phyloP scores from a whole-genome alignment of 2,888 invertebrate genomes.

The Colostygia pectinataria region DNA sequence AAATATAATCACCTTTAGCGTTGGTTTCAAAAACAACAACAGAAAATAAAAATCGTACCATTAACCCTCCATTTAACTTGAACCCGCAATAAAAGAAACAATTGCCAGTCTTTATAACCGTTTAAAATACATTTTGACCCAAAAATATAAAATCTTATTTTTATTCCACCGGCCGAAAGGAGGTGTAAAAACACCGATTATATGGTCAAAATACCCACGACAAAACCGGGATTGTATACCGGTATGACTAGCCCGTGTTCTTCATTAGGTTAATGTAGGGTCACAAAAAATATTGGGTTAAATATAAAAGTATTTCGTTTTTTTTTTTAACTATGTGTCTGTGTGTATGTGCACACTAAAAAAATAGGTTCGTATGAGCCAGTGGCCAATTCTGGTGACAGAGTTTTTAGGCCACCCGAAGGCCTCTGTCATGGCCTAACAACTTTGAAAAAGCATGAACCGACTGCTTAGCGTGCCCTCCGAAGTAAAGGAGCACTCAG shows the following conservation, averaged over 20 bases:
- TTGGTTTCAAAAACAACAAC: neutral
- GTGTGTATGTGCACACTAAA: too few relatives aligned
- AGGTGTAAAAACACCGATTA: conserved; percentile 28
- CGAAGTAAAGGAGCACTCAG: too few relatives aligned
- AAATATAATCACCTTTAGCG: too few relatives aligned
- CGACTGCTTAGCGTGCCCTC: too few relatives aligned
- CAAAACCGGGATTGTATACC: conserved; percentile 43
- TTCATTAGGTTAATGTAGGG: conserved; percentile 44
- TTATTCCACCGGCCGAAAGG: conserved; percentile 22
- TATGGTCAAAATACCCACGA: conserved; percentile 39
- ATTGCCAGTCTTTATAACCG: conserved; percentile 7
- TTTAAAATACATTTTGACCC: conserved; percentile 11
- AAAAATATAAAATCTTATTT: conserved; percentile 31
- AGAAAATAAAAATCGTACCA: conserved; percentile 10
- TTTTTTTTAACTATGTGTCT: too few relatives aligned
- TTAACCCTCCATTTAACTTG: conserved; percentile 10
- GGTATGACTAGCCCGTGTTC: conserved; percentile 47
- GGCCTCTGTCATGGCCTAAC: too few relatives aligned
- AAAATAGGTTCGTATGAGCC: too few relatives aligned
- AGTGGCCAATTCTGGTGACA: too few relatives aligned
- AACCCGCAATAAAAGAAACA: conserved; percentile 20
- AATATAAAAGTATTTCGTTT: neutral
- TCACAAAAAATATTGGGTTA: neutral
- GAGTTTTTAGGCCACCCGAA: too few relatives aligned
- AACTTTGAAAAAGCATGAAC: too few relatives aligned